Conservation (phyloP, 2,113 vertebrate genomes). For the Zeus faber region DNA sequence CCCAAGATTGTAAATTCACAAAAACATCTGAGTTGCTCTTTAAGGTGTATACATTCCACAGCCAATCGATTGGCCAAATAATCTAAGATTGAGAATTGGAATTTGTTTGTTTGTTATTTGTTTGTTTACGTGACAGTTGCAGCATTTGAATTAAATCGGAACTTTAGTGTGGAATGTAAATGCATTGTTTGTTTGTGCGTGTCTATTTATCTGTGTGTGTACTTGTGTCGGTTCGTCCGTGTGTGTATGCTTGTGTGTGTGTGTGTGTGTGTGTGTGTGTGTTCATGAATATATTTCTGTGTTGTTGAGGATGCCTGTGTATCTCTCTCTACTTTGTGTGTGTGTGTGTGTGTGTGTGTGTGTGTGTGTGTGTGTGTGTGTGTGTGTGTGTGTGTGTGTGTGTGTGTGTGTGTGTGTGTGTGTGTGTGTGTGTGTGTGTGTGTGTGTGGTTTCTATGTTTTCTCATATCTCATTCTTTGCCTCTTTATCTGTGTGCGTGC, state of each 20-base stretch:
- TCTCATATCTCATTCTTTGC: neutral
- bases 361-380: constrained; percentile 5
- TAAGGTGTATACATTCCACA: too few species aligned
- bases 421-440: constrained; percentile 5
- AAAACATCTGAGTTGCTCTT: too few species aligned
- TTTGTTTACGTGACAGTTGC: too few species aligned
- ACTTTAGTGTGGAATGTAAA: neutral
- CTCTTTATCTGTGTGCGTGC: neutral
- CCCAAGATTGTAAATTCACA: too few species aligned
- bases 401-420: too few species aligned
- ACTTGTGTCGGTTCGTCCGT: too few species aligned
- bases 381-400: constrained; percentile 1
- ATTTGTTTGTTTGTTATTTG: too few species aligned
- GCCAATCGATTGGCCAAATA: too few species aligned
- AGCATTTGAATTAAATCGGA: too few species aligned
- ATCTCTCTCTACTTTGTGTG: constrained; percentile 11
- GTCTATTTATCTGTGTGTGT: constrained; percentile 3
- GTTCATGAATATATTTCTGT: neutral
- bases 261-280: neutral
- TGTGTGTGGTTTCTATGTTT: neutral
- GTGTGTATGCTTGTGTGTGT: neutral
- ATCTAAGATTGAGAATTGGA: too few species aligned
- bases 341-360: constrained; percentile 20
- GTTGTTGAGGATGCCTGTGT: too few species aligned
- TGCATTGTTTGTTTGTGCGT: neutral